Evolutionary conservation across 1,140 invertebrate species (phyloP), one percentile per base, ranked within the genome.

Genomic region (Thaumatotibia leucotreta): DNA sequence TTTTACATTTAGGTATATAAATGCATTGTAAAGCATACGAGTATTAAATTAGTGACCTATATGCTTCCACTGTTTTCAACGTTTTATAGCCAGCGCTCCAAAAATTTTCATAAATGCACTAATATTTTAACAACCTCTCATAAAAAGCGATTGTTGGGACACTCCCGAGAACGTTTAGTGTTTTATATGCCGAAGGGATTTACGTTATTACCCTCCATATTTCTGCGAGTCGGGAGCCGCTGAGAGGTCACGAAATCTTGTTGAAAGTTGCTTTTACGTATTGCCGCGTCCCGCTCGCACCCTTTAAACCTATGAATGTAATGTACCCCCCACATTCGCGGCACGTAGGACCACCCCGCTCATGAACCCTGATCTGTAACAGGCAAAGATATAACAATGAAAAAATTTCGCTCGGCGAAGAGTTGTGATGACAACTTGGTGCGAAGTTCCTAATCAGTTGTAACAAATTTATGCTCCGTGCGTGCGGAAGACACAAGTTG

Each of bases 151-250:
- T 31, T 45, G 64, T 58, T 76, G 75, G 80, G 81, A 86, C 79
- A 80, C 83, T 83, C 82, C 80, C 72, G 79, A 79, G 84, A 87
- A 78, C 88, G 84, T 89, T 91, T 92, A 91, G 89, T 91, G 89
- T 91, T 92, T 91, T 91, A 91, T 92, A 92, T 91, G 85, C 91
- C 84, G 82, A 88, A 88, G 83, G 89, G 90, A 92, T 92, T 91
- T 91, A 91, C 89, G 87, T 91, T 91, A 91, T 91, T 91, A 88
- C 87, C 83, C 79, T 83, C 85, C 89, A 92, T 92, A 92, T 91
- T 92, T 92, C 82, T 89, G 81, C 79, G 82, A 79, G 81, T 83
- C 79, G 82, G 24, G 84, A 86, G 79, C 80, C 74, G 83, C 71
- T 91, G 88, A 91, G 84, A 91, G 85, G 88, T 91, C 88, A 91